A percentile compares a stretch with the other conserved stretches of the same genome.
Evolutionary conservation across 2,113 vertebrate species (phyloP).

Genomic region (Parus major): DNA sequence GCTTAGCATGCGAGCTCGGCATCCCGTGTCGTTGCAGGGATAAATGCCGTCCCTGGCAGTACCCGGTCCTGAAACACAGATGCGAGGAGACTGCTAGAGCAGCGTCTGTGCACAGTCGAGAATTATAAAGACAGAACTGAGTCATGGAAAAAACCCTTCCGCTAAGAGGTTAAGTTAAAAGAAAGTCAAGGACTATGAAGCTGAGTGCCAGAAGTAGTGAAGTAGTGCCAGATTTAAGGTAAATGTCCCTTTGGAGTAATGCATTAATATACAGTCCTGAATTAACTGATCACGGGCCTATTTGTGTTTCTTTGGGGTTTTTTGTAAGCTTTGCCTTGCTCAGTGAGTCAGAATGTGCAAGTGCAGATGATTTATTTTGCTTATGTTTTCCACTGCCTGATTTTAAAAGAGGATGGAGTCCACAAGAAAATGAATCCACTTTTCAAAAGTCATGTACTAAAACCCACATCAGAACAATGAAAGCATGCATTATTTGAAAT

Average conservation of each 20-base stretch:
- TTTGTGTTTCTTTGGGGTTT: not conserved
- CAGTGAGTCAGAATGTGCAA: not conserved
- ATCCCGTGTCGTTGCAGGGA: fast-evolving
- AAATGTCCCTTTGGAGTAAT: not conserved
- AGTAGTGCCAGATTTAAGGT: not conserved
- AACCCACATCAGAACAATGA: not conserved
- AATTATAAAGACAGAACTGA: not conserved
- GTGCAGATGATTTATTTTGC: not conserved
- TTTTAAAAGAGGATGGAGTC: not conserved
- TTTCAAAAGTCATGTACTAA: not conserved
- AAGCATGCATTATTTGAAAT: not conserved
- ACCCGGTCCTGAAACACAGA: fast-evolving
- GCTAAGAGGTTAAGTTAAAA: not conserved
- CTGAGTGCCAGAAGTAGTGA: not conserved
- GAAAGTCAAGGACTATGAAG: not conserved
- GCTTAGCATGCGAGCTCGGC: not conserved
- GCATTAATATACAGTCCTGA: not conserved
- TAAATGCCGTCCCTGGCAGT: not conserved
- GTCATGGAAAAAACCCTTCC: not conserved
- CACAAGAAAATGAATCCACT: not conserved
- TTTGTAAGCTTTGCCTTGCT: not conserved
- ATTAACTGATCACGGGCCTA: not conserved
- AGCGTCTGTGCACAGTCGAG: not conserved
- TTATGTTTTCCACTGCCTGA: not conserved
- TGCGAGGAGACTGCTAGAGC: not conserved